Evolutionary conservation across 1,140 invertebrate species (phyloP).

Genomic region (Chionoecetes opilio): DNA sequence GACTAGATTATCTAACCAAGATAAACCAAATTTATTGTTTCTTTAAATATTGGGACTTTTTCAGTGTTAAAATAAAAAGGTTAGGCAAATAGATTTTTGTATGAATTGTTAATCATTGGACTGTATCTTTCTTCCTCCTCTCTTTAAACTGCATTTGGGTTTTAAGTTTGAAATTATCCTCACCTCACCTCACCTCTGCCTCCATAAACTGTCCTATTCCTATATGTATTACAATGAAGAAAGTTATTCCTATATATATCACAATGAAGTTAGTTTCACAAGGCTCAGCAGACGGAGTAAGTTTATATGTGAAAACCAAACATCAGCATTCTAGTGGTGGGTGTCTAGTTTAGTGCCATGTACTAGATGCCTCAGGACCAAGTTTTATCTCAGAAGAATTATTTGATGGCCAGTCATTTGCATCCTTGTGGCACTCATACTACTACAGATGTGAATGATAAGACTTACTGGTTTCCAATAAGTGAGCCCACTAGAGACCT

Average conservation of each 20-base stretch:
- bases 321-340: background rate
- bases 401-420: background rate
- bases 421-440: slow-evolving; percentile 2
- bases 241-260: background rate
- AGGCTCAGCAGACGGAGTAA: background rate
- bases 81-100: background rate
- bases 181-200: too few relatives aligned
- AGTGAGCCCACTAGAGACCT: slow-evolving; percentile 36
- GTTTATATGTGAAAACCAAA: background rate
- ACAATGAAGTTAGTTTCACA: background rate
- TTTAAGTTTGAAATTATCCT: background rate
- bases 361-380: background rate
- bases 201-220: background rate
- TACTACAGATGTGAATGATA: slow-evolving; percentile 42
- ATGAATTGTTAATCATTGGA: background rate
- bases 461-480: slow-evolving; percentile 36
- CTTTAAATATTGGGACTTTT: background rate
- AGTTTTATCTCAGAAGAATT: background rate
- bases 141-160: background rate
- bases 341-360: too few relatives aligned
- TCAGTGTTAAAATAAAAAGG: too few relatives aligned
- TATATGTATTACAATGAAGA: too few relatives aligned
- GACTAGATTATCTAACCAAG: background rate
- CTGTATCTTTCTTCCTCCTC: background rate
- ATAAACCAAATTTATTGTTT: background rate